Evolutionary conservation across 2,888 invertebrate genomes (phyloP), one percentile per base, ranked within the genome.

Genomic region (Charanyca ferruginea): DNA sequence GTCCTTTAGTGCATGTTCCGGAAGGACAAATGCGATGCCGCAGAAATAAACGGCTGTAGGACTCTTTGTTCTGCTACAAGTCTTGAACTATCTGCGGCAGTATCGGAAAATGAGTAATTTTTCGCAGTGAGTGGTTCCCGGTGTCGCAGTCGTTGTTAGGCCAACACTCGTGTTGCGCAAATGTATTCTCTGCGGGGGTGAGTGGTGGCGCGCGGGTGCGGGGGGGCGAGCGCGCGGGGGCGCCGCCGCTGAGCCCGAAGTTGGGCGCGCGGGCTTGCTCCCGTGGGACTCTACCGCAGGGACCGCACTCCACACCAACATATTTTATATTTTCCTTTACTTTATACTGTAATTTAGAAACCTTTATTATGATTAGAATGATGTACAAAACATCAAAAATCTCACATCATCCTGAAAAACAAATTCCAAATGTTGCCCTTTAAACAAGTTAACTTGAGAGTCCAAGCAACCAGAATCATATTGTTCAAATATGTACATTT

Each of bases 251-350:
- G 94, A 91, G 95, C 93, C 91, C 91, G 94, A 94, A 95, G 94
- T 94, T 95, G 94, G 95, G 95, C 95, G 94, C 94, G 93, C 94
- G 94, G 94, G 92, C 94, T 90, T 85, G 79, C 81, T 94, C 95
- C 92, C 94, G 80, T 75, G 95, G 93, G 94, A 95, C 89, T 75
- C 70, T 44, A 83, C 85, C 82, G 82, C 91, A 87, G 90, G 93
- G 94, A 87, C 89, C 93, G 95, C 84, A 95, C 90, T 94, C 89
- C 76, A 68, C 75, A 49, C 51, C 59, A 60, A 58, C 79, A 52
- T 79, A 77, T 74, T 81, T 80, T 57, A 66, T 77, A 59, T 62
- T 72, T 66, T 77, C 54, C 59, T 52, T 59, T 69, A 77, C 68
- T 62, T 62, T 72, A 67, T 23, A 51, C 58, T 61, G 66, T 18